Evolutionary conservation across 2,113 vertebrate species (phyloP), one percentile per base, ranked within the genome.

Genomic region (Tenebrosternarchus preto): DNA sequence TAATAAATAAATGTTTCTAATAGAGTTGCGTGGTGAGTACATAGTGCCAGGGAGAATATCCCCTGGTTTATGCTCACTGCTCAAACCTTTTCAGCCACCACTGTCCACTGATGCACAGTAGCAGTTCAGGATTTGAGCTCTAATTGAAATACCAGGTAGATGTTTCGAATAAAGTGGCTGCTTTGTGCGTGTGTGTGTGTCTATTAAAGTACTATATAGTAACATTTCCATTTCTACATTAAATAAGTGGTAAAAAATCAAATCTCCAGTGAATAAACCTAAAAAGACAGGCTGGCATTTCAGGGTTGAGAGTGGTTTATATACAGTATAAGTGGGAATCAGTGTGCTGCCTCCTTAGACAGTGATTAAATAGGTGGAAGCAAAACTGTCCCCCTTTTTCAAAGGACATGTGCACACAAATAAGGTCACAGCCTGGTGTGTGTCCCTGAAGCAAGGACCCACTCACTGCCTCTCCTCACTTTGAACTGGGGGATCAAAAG

Each of bases 401-500:
- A 92, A 92, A 93, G 91, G 89, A 93, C 87, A 86, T 5, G 57
- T 85, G 85, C 84, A 72, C 88, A 90, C 88, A 91, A 90, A 89
- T 89, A 93, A 92, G 92, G 93, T 93, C 92, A 93, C 82, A 91
- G 87, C 89, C 90, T 90, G 90, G 89, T 90, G 90, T 90, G 87
- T 88, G 83, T 86, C 77, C 76, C 81, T 67, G 82, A 78, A 78
- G n/a, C 70, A 78, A 73, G 80, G 80, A 79, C 79, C 83, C 79
- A 77, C 24, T 84, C 77, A 31, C 85, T 73, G 77, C 77, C 79
- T 78, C 75, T 72, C 27, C 70, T 79, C 76, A 91, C 92, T 93
- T 92, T 93, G 92, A 93, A 92, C 91, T 90, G 84, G 27, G 84
- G 89, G 90, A 93, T 93, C 92, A 93, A 94, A 93, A 91, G 90